phyloP scores from a whole-genome alignment of 2,888 invertebrate genomes.

The Atethmia centrago region DNA sequence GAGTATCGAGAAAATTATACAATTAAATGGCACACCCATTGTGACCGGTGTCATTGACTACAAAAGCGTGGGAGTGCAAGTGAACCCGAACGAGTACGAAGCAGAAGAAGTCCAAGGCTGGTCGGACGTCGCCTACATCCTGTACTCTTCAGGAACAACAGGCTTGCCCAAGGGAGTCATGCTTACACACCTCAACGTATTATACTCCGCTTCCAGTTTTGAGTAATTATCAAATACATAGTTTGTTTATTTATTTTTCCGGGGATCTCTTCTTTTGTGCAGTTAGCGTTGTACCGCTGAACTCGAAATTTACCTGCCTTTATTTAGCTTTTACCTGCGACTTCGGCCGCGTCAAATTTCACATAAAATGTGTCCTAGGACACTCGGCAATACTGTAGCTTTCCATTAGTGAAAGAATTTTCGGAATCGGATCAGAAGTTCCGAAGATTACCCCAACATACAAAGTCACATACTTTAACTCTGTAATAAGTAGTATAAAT shows the following conservation, averaged over 20 bases:
- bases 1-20: conserved; percentile 89
- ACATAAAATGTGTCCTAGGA: neutral
- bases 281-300: neutral
- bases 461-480: neutral
- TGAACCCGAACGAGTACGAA: conserved; percentile 66
- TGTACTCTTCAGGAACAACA: conserved; percentile 93
- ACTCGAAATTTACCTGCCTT: neutral
- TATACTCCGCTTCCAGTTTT: conserved; percentile 89
- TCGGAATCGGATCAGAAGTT: neutral
- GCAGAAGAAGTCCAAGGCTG: conserved; percentile 71
- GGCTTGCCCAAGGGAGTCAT: conserved; percentile 95
- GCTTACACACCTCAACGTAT: conserved; percentile 90
- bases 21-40: conserved; percentile 90
- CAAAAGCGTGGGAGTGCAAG: conserved; percentile 56
- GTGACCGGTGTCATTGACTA: conserved; percentile 64
- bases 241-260: neutral
- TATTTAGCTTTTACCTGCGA: neutral
- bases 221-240: conserved; percentile 71
- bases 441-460: neutral
- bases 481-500: no score
- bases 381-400: neutral
- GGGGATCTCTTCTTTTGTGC: neutral
- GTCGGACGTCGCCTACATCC: conserved; percentile 79
- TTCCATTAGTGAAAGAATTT: neutral
- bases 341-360: neutral